phyloP scores from a whole-genome alignment of 2,113 vertebrate genomes.

The Sisor rabdophorus region DNA sequence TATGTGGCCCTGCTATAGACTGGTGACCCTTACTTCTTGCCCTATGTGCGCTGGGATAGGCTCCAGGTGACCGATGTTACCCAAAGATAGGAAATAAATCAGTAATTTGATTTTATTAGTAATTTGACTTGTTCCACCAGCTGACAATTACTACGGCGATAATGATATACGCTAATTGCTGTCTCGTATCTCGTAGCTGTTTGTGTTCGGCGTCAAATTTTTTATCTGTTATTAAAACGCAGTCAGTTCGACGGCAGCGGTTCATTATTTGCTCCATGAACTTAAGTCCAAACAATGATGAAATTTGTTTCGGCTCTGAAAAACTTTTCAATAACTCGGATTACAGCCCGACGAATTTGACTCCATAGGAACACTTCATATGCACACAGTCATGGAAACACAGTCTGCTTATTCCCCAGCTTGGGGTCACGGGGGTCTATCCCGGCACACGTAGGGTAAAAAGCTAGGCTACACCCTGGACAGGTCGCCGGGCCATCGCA shows the following conservation, averaged over 20 bases:
- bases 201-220: conserved; percentile 44
- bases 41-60: no score
- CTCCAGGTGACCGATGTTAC: no score
- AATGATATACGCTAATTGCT: conserved; percentile 49
- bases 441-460: no score
- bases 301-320: conserved; percentile 20
- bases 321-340: conserved; percentile 29
- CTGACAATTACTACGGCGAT: conserved; percentile 38
- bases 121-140: conserved; percentile 16
- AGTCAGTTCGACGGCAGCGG: conserved; percentile 36
- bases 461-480: no score
- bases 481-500: no score
- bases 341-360: conserved; percentile 19
- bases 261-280: conserved; percentile 36
- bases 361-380: background rate
- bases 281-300: conserved; percentile 33
- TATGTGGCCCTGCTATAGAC: no score
- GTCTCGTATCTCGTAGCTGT: conserved; percentile 31
- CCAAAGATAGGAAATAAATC: no score
- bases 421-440: background rate
- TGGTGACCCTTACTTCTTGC: no score
- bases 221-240: conserved; percentile 33
- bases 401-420: background rate
- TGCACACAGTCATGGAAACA: background rate
- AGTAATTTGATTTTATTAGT: conserved; percentile 8